Percentiles rank a stretch among this genome's conserved stretches.
Conservation (phyloP, 1,140 invertebrate genomes). For the Catajapyx aquilonaris region DNA sequence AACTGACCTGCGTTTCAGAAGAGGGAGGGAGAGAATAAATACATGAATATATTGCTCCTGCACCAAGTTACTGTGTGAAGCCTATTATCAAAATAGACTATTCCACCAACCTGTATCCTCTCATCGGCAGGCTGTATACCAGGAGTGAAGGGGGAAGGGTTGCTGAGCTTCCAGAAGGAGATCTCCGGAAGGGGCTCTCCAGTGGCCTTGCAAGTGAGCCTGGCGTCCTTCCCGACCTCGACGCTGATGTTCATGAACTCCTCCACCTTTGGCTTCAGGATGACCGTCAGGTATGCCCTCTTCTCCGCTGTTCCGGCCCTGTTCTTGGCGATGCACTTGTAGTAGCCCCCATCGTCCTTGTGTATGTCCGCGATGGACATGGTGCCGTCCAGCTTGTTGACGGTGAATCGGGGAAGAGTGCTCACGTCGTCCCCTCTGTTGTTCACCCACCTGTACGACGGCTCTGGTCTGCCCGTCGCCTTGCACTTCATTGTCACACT, state of each 20-base stretch:
- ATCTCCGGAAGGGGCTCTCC: conserved; percentile 56
- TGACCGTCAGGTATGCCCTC: conserved; percentile 33
- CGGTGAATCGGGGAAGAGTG: conserved; percentile 37
- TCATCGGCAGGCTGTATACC: conserved; percentile 15
- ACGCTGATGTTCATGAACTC: conserved; percentile 52
- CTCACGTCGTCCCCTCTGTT: conserved; percentile 33
- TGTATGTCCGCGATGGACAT: conserved; percentile 53
- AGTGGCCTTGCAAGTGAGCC: conserved; percentile 46
- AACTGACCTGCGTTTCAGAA: no score
- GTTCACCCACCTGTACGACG: conserved; percentile 59
- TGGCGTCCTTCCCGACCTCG: conserved; percentile 34
- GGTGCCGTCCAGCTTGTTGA: conserved; percentile 38
- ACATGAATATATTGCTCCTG: no score
- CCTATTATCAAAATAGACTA: no score
- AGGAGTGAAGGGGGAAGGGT: conserved; percentile 9
- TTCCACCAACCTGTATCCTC: conserved; percentile 16
- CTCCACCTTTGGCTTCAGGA: conserved; percentile 57
- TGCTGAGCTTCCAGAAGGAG: conserved; percentile 30
- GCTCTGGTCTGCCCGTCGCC: conserved; percentile 59
- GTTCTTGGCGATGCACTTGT: conserved; percentile 65
- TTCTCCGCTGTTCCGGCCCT: conserved; percentile 44
- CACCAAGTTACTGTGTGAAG: no score
- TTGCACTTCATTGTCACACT: conserved; percentile 45
- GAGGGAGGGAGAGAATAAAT: no score
- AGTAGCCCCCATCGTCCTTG: conserved; percentile 52